Evolutionary conservation across 1,140 invertebrate species (phyloP).

Genomic region (Brachionus paranguensis): DNA sequence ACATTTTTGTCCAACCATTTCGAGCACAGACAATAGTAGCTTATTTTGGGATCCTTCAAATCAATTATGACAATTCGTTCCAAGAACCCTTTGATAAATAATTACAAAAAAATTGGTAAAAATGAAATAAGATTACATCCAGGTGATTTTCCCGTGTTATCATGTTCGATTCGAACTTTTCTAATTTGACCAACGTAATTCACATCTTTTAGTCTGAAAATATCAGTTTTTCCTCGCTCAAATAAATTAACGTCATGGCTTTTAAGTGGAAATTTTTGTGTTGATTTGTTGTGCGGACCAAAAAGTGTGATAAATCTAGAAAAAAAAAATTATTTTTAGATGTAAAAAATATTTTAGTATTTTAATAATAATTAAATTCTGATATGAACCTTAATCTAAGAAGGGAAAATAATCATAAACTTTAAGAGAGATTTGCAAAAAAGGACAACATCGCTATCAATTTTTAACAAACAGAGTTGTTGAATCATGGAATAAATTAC

Average conservation of each 20-base stretch:
- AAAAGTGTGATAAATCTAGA: constrained; percentile 24
- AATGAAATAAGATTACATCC: constrained; percentile 50
- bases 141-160: constrained; percentile 53
- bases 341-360: too few relatives aligned
- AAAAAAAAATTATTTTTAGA: not conserved
- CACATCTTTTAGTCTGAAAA: constrained; percentile 47
- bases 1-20: constrained; percentile 54
- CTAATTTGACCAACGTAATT: constrained; percentile 53
- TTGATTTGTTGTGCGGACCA: constrained; percentile 41
- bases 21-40: constrained; percentile 55
- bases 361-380: too few relatives aligned
- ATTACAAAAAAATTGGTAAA: not conserved
- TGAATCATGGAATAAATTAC: too few relatives aligned
- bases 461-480: too few relatives aligned
- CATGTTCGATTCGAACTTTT: constrained; percentile 54
- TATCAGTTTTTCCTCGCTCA: constrained; percentile 46
- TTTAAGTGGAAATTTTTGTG: constrained; percentile 47
- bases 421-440: too few relatives aligned
- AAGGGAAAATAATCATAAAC: too few relatives aligned
- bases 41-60: constrained; percentile 50
- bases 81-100: constrained; percentile 30
- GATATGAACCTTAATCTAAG: too few relatives aligned
- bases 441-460: too few relatives aligned
- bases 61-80: constrained; percentile 53
- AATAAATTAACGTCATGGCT: constrained; percentile 45